These are phyloP conservation scores for Ips nitidus DNA, from an alignment of 1,140 invertebrate species.

Conservation along the genomic window DNA sequence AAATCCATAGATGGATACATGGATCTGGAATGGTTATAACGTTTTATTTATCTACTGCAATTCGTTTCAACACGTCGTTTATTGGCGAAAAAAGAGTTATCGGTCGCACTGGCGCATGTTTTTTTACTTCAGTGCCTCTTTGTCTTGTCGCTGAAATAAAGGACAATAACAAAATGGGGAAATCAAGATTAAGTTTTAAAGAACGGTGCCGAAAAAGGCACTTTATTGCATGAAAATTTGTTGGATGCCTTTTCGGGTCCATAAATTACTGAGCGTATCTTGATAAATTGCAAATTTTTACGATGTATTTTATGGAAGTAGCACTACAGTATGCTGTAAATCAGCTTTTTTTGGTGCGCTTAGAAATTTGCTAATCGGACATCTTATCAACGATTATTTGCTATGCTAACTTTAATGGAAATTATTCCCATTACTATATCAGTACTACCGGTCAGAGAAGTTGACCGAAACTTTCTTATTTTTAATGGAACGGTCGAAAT, in stretches of 20 bases:
- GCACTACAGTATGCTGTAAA: constrained; percentile 9
- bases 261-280: constrained; percentile 22
- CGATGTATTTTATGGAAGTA: constrained; percentile 8
- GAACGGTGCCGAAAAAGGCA: constrained; percentile 31
- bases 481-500: no score
- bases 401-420: no score
- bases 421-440: no score
- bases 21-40: no score
- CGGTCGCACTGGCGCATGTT: constrained; percentile 20
- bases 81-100: constrained; percentile 24
- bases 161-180: constrained; percentile 29
- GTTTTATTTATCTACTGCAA: no score
- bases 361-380: no score
- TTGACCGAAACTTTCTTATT: no score
- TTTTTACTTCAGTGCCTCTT: constrained; percentile 19
- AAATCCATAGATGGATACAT: no score
- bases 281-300: constrained; percentile 36
- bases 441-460: no score
- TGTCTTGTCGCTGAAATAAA: constrained; percentile 28
- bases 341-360: no score
- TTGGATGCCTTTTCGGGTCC: constrained; percentile 27
- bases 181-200: constrained; percentile 36
- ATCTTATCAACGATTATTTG: no score
- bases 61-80: constrained; percentile 11
- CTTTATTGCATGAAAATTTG: constrained; percentile 28